Evolutionary conservation across 2,888 invertebrate genomes (phyloP).

Genomic region (Parnassius mnemosyne): DNA sequence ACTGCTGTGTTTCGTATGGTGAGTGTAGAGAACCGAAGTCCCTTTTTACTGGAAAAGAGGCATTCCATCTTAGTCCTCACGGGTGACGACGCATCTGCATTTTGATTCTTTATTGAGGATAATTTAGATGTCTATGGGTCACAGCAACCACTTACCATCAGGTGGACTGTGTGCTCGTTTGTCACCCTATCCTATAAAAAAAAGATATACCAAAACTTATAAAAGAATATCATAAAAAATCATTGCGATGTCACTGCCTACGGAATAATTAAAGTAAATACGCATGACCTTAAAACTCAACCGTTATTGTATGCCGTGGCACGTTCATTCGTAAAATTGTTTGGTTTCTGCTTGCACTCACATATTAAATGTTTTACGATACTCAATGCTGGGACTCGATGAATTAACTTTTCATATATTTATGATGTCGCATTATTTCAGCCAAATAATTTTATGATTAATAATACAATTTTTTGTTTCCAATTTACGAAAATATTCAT

Average conservation of each 20-base stretch:
- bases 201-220: too few species aligned
- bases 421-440: slow-evolving; percentile 67
- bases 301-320: slow-evolving; percentile 44
- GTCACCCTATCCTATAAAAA: too few species aligned
- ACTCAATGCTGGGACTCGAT: slow-evolving; percentile 50
- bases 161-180: too few species aligned
- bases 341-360: slow-evolving; percentile 55
- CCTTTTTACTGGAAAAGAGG: too few species aligned
- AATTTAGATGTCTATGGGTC: too few species aligned
- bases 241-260: slow-evolving; percentile 28
- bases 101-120: too few species aligned
- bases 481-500: slow-evolving; percentile 47
- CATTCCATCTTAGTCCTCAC: too few species aligned
- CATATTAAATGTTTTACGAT: slow-evolving; percentile 63
- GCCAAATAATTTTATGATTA: slow-evolving; percentile 58
- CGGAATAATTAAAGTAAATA: slow-evolving; percentile 37
- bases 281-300: slow-evolving; percentile 39
- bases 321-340: slow-evolving; percentile 57
- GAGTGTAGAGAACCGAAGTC: too few species aligned
- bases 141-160: too few species aligned
- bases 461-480: slow-evolving; percentile 61
- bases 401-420: slow-evolving; percentile 73
- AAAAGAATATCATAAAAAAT: background rate
- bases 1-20: too few species aligned
- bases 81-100: too few species aligned